Evolutionary conservation across 2,797 vertebrate genomes (phyloP).

Genomic region (Champsocephalus esox): DNA sequence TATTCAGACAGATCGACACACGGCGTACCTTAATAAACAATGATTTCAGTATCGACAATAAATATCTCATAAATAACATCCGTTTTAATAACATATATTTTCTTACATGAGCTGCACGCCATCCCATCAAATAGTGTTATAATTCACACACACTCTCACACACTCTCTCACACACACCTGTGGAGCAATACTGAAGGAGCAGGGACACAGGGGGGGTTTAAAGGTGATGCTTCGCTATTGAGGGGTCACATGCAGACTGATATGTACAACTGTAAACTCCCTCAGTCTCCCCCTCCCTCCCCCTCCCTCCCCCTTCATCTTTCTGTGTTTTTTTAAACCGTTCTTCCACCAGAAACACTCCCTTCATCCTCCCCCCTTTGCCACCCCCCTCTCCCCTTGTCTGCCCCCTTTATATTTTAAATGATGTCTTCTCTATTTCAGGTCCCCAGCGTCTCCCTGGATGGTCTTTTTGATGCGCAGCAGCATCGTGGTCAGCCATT

Average conservation of each 20-base stretch:
- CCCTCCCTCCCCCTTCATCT: constrained; percentile 3
- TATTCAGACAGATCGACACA: constrained; percentile 72
- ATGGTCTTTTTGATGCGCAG: constrained; percentile 99
- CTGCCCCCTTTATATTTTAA: neutral
- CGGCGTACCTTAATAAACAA: constrained; percentile 74
- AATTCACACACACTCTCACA: constrained; percentile 41
- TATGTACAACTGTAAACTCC: constrained; percentile 78
- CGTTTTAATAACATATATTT: constrained; percentile 48
- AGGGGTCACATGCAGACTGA: constrained; percentile 79
- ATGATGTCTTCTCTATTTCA: constrained; percentile 84
- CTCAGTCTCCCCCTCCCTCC: constrained; percentile 9
- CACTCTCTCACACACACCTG: constrained; percentile 39
- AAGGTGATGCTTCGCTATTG: constrained; percentile 60
- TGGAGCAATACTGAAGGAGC: constrained; percentile 65
- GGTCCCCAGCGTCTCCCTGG: constrained; percentile 93
- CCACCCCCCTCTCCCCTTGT: neutral
- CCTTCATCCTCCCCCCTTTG: neutral
- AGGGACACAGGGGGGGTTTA: constrained; percentile 51
- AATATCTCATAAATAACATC: constrained; percentile 72
- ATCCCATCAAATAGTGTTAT: constrained; percentile 40
- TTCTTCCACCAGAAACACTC: neutral
- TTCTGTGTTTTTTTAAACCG: fast-evolving
- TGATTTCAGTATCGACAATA: constrained; percentile 70
- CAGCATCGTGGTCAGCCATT: constrained; percentile 99
- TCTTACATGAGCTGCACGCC: constrained; percentile 50